Evolutionary conservation across 2,888 invertebrate species (phyloP).

Genomic region (Patella pellucida): DNA sequence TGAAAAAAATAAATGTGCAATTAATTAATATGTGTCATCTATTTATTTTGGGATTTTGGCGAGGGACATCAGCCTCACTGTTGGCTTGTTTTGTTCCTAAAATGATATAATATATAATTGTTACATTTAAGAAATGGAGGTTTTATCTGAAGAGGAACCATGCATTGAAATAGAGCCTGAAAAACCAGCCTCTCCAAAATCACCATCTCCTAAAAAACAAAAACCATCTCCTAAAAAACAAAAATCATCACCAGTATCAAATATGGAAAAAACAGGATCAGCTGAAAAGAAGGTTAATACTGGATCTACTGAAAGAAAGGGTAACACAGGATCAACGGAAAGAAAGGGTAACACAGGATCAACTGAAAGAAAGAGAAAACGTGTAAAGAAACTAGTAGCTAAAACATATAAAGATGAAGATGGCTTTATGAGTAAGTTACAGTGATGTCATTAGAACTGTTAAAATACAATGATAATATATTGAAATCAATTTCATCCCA

Average conservation of each 20-base stretch:
- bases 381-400: conserved; percentile 56
- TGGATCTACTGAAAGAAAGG: conserved; percentile 27
- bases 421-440: conserved; percentile 67
- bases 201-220: not conserved
- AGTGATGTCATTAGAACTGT: not conserved
- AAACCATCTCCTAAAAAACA: not conserved
- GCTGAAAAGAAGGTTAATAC: conserved; percentile 26
- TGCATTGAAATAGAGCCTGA: conserved; percentile 28
- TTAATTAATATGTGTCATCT: too few relatives aligned
- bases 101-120: too few relatives aligned
- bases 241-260: conserved; percentile 1
- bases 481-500: not conserved
- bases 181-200: not conserved
- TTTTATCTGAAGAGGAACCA: conserved; percentile 31
- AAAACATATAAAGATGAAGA: conserved; percentile 70
- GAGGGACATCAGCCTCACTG: too few relatives aligned
- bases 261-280: conserved; percentile 18
- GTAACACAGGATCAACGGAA: conserved; percentile 22
- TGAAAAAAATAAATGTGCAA: too few relatives aligned
- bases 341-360: conserved; percentile 26
- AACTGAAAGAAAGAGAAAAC: conserved; percentile 37
- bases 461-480: not conserved
- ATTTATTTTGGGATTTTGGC: too few relatives aligned
- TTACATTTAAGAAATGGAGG: not conserved
- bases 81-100: too few relatives aligned